Base-by-base conservation (phyloP, 2,113 vertebrate genomes). In the Proterorhinus semilunaris region DNA sequence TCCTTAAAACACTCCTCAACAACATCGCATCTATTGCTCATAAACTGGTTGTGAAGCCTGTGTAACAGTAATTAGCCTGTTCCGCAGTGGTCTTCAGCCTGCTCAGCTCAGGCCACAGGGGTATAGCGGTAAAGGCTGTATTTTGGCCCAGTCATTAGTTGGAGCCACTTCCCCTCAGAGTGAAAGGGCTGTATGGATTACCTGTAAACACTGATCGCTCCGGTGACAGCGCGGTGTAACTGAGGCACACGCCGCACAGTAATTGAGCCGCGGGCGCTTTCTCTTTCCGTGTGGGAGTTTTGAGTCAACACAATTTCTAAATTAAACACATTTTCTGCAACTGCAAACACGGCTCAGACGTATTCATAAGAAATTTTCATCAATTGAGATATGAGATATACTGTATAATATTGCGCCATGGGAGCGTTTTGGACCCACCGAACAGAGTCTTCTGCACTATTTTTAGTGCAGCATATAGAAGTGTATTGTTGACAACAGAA, bases 221-320 rank as follows among this genome's bases (percentile, higher is more conserved):
- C 36, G 65, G 74, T 70, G 73, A 67, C 79, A 79, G 74, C 61
- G 64, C 66, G 75, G 43, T 77, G 11, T 64, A 13, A 55, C 55
- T 77, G 69, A 85, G 51, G 55, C 36, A 65, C 15, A 46, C 27
- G 27, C 71, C 27, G 72, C 68, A 59, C 42, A 55, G 57, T 82
- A 82, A 88, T 72, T 85, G 78, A 88, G 76, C 63, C 46, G 71
- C 81, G 86, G 55, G 68, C 71, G 71, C 70, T 62, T 62, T 67
- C 67, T 67, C 55, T 68, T 68, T 36, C 4, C 27, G 87, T 75
- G 86, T 89, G 85, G 85, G 83, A 78, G 83, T 82, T 76, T 61
- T 83, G 65, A 82, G 80, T 86, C 76, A 82, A 79, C 79, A 78
- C 79, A 77, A 72, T 87, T 88, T 86, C 87, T 72, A 87, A 86